These are phyloP conservation scores for Pluvialis apricaria DNA, from an alignment of 2,113 vertebrate genomes.

Conservation along the genomic window DNA sequence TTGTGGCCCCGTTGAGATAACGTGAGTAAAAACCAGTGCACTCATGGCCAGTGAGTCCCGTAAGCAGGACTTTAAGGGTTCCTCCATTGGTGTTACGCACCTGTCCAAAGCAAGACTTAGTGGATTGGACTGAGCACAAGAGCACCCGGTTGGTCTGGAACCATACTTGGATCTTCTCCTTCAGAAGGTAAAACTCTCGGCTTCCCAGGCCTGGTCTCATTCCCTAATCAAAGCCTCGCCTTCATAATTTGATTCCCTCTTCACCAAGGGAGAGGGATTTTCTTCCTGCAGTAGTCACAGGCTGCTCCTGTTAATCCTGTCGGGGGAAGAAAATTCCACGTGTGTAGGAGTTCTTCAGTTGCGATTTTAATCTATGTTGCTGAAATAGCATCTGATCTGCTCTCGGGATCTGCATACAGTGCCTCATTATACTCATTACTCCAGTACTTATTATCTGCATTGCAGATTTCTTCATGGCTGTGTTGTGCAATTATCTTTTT, in stretches of 20 bases:
- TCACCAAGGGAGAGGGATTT: background rate
- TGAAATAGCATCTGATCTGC: constrained; percentile 50
- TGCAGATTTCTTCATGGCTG: constrained; percentile 69
- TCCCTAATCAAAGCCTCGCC: accelerated
- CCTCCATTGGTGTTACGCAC: background rate
- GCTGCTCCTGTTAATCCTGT: background rate
- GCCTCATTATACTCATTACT: constrained; percentile 70
- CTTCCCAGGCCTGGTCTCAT: background rate
- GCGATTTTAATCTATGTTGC: background rate
- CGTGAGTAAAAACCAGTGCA: background rate
- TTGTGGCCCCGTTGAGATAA: background rate
- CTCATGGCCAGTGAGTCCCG: background rate
- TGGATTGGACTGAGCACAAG: background rate
- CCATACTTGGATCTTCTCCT: background rate
- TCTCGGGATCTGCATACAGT: constrained; percentile 49
- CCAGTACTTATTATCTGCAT: constrained; percentile 69
- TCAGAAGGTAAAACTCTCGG: background rate
- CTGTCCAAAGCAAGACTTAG: background rate
- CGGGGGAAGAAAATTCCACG: background rate
- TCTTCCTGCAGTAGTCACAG: background rate
- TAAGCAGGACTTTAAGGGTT: background rate
- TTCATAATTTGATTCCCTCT: background rate
- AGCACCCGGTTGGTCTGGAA: background rate
- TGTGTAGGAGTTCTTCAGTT: background rate
- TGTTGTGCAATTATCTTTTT: constrained; percentile 72